phyloP scores from a whole-genome alignment of 2,113 vertebrate genomes.

The Pelecanus crispus region DNA sequence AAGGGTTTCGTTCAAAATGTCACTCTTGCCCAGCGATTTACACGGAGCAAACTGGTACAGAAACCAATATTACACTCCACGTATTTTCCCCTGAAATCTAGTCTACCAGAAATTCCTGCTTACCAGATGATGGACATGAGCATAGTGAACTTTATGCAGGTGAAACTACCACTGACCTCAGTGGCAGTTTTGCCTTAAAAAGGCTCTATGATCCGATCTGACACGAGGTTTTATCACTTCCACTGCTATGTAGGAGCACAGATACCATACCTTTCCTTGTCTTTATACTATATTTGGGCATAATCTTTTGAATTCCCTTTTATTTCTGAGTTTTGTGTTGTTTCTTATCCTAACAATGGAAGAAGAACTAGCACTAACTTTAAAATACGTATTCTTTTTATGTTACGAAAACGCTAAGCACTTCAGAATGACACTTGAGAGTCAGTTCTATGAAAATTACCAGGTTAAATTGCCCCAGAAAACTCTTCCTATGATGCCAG shows the following conservation, averaged over 20 bases:
- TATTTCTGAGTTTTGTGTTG: neutral
- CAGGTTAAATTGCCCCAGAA: neutral
- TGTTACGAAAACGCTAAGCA: neutral
- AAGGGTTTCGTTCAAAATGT: constrained; percentile 10
- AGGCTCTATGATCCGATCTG: neutral
- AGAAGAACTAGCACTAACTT: neutral
- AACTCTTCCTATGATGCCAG: neutral
- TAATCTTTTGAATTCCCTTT: neutral
- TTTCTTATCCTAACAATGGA: neutral
- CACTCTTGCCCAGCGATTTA: neutral
- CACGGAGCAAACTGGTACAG: neutral
- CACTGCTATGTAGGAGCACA: neutral
- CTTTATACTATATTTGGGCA: neutral
- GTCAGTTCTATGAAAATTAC: neutral
- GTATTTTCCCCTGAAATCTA: neutral
- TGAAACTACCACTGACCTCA: neutral
- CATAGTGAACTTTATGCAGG: neutral
- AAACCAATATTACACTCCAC: neutral
- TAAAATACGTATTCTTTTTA: neutral
- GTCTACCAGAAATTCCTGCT: neutral
- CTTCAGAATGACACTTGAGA: neutral
- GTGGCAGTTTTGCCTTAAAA: neutral
- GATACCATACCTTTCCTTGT: neutral
- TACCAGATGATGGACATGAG: neutral
- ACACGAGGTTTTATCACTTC: neutral